Conservation (phyloP, 1,140 invertebrate genomes). For the Nixonia krombeini region DNA sequence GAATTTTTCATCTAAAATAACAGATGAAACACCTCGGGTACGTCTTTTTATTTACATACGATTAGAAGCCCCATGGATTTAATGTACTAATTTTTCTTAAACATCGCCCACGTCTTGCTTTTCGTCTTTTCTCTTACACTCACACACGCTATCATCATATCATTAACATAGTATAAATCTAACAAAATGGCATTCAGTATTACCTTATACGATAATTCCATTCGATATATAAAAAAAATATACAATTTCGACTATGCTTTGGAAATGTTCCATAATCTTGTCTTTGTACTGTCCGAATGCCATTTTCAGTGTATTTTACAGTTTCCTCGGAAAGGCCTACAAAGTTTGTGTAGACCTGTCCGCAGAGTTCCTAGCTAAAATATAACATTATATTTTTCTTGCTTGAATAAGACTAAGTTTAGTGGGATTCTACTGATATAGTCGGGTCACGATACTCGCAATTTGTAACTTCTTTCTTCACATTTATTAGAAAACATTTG, state of each 20-base stretch:
- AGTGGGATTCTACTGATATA: constrained; percentile 59
- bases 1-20: constrained; percentile 29
- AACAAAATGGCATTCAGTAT: constrained; percentile 72
- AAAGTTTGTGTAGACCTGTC: constrained; percentile 50
- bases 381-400: constrained; percentile 58
- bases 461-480: constrained; percentile 4
- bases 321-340: constrained; percentile 56
- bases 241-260: constrained; percentile 71
- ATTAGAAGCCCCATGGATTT: constrained; percentile 65
- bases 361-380: constrained; percentile 63
- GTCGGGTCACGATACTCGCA: constrained; percentile 56
- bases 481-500: background rate
- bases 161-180: constrained; percentile 56
- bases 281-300: constrained; percentile 73
- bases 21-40: constrained; percentile 34
- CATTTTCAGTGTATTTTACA: constrained; percentile 70
- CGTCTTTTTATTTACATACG: constrained; percentile 31
- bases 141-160: constrained; percentile 62
- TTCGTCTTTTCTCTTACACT: constrained; percentile 3
- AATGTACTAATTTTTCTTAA: constrained; percentile 8
- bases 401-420: constrained; percentile 52
- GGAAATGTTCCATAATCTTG: constrained; percentile 65
- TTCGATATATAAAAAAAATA: constrained; percentile 72
- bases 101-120: background rate
- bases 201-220: constrained; percentile 65